Conservation (phyloP, 2,797 vertebrate genomes). For the Clarias laeviceps region DNA sequence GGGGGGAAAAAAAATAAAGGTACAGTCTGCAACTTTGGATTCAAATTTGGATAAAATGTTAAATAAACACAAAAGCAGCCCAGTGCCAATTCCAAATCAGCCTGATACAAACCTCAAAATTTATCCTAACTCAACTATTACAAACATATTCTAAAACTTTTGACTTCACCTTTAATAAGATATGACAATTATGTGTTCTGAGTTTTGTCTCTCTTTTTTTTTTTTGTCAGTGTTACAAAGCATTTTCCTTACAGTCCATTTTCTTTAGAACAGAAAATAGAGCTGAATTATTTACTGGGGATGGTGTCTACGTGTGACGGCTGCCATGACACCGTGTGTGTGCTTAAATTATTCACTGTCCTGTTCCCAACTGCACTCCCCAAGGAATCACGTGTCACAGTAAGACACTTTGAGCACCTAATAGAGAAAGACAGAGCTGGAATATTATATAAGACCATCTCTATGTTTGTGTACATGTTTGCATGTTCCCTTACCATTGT, state of each 20-base stretch:
- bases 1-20: background rate
- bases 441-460: constrained; percentile 1
- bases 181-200: background rate
- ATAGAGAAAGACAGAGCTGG: background rate
- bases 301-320: constrained; percentile 54
- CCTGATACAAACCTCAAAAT: too few relatives aligned
- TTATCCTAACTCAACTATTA: background rate
- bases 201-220: too few relatives aligned
- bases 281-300: constrained; percentile 56
- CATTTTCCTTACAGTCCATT: constrained; percentile 12
- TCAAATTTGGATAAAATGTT: background rate
- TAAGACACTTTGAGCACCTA: constrained; percentile 3
- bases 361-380: constrained; percentile 63
- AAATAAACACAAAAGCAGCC: background rate
- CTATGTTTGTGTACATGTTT: constrained; percentile 39
- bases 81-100: background rate
- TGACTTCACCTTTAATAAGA: background rate
- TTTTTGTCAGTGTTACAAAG: constrained; percentile 8
- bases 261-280: constrained; percentile 42
- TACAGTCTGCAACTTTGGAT: too few relatives aligned
- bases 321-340: constrained; percentile 46
- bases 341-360: constrained; percentile 75
- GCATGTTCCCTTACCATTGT: constrained; percentile 65
- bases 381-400: constrained; percentile 72
- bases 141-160: background rate